phyloP scores from a whole-genome alignment of 2,888 invertebrate genomes.

The Allygus modestus region DNA sequence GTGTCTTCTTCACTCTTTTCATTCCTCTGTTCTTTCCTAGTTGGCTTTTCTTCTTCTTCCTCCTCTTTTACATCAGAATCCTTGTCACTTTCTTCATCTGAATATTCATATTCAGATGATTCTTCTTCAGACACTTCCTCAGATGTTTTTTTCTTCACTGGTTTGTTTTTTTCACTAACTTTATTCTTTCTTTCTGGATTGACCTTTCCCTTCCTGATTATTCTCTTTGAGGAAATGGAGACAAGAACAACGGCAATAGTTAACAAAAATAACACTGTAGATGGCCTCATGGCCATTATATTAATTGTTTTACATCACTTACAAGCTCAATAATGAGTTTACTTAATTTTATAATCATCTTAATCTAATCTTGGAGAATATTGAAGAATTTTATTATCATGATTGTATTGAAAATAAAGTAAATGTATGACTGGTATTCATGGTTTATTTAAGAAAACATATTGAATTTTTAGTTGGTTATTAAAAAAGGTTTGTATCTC shows the following conservation, averaged over 20 bases:
- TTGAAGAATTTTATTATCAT: too few relatives aligned
- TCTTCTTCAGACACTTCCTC: slow-evolving; percentile 11
- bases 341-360: background rate
- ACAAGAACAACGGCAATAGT: background rate
- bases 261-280: slow-evolving; percentile 16
- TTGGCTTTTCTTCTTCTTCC: background rate
- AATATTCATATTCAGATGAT: slow-evolving; percentile 2
- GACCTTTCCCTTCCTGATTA: slow-evolving; percentile 19
- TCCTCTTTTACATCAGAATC: background rate
- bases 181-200: background rate
- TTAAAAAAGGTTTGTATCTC: too few relatives aligned
- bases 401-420: too few relatives aligned
- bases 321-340: background rate
- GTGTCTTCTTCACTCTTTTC: background rate
- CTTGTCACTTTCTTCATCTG: slow-evolving; percentile 3
- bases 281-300: slow-evolving; percentile 44
- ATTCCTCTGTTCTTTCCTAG: background rate
- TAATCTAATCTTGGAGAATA: background rate
- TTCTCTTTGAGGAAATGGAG: slow-evolving; percentile 25
- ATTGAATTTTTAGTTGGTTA: too few relatives aligned
- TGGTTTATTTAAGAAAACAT: too few relatives aligned
- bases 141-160: background rate
- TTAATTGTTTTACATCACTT: slow-evolving; percentile 7
- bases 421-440: background rate
- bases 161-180: background rate